phyloP scores from a whole-genome alignment of 2,113 vertebrate species.

The Dipodomys ordii region DNA sequence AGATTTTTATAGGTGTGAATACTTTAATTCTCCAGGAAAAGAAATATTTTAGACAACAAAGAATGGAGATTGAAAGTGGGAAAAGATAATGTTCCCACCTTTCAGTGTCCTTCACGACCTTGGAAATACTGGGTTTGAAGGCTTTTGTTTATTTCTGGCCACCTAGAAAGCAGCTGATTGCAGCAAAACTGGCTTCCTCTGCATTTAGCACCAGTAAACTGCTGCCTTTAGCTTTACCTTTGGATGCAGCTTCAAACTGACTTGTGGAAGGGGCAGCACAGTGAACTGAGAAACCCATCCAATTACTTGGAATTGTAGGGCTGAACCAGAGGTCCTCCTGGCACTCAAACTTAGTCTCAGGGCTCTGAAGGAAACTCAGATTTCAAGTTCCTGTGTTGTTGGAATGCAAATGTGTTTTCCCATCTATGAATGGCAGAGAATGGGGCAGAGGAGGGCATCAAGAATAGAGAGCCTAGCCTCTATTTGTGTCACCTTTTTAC shows the following conservation, averaged over 20 bases:
- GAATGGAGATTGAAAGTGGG: not conserved
- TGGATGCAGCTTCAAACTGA: not conserved
- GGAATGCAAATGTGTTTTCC: not conserved
- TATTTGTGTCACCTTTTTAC: not conserved
- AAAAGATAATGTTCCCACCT: not conserved
- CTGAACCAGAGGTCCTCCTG: not conserved
- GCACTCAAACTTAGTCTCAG: not conserved
- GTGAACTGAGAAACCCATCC: no score
- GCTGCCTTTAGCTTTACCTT: not conserved
- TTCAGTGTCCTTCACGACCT: not conserved
- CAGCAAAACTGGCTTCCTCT: not conserved
- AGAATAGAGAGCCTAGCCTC: not conserved
- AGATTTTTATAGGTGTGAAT: not conserved
- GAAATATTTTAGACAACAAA: not conserved
- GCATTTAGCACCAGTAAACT: not conserved
- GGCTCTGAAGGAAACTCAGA: not conserved
- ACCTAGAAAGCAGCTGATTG: not conserved
- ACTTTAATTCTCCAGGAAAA: not conserved
- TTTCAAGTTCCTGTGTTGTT: not conserved
- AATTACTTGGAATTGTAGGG: not conserved
- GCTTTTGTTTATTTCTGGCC: not conserved
- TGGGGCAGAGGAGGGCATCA: not conserved
- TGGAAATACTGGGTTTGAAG: not conserved
- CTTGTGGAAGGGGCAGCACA: not conserved
- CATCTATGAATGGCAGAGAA: not conserved